Base-by-base conservation (phyloP, 2,797 vertebrate species). In the Melopsittacus undulatus region DNA sequence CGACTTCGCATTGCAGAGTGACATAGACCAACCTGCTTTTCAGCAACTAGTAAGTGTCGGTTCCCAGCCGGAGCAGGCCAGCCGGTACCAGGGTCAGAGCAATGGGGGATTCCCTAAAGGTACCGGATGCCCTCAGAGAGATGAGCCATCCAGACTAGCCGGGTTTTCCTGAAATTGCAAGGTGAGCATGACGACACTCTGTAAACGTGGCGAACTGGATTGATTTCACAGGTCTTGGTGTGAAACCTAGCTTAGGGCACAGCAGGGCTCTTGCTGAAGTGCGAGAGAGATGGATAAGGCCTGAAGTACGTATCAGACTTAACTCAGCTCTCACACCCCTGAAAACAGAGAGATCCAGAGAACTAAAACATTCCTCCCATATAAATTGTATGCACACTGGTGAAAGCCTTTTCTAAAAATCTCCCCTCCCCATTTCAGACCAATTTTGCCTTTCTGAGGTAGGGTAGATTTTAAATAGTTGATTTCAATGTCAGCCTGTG, bases 1-100 rank as follows among this genome's bases (percentile, higher is more conserved):
- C 91, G 99, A 99, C 98, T 99, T 99, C 97, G 99, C 99, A 64
- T 97, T 99, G 98, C 99, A 99, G 98, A 99, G 99, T 98, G 99
- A 99, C 98, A 99, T 99, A 96, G 99, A 99, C 94, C 99, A 99
- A 97, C 99, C 99, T 77, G 98, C 99, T 89, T 99, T 99, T 98
- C 99, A 99, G 95, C 99, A 99, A 97, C 98, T 99, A 98, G 99
- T 99, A 97, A 98, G 98, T 98, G 97, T 97, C 96, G 59, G 68
- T 90, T 96, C 95, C 89, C 88, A 68, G 94, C 24, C 30, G 5
- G 78, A 40, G 43, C 59, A 84, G 62, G 52, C n/a, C 90, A 83
- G 43, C 29, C 51, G 34, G 23, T 61, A 24, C 48, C 29, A 18
- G 27, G 66, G 81, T 18, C 77, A 87, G 34, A 76, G 59, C 34